Conservation (phyloP, 2,888 invertebrate genomes). For the Chorisops tibialis region DNA sequence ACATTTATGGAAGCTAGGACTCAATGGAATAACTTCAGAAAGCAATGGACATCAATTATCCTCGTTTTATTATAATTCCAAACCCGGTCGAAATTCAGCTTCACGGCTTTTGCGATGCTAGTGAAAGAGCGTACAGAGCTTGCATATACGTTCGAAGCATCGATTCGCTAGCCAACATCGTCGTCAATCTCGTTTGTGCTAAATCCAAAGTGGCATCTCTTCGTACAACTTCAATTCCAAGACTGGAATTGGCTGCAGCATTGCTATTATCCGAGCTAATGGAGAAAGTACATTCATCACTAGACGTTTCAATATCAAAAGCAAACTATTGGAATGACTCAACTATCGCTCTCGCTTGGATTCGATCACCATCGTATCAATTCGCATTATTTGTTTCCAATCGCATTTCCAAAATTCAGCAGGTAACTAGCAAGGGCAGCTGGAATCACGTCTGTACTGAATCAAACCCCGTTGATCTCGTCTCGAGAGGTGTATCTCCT, state of each 20-base stretch:
- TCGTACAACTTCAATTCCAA: background rate
- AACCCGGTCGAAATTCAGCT: too few species aligned
- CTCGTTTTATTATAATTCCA: too few species aligned
- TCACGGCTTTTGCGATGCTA: too few species aligned
- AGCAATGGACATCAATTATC: too few species aligned
- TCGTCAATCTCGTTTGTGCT: background rate
- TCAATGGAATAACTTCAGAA: too few species aligned
- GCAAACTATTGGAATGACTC: constrained; percentile 18
- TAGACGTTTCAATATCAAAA: background rate
- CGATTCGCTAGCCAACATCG: too few species aligned
- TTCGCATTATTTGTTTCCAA: constrained; percentile 27
- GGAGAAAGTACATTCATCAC: background rate
- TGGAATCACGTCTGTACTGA: constrained; percentile 32
- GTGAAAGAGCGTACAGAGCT: constrained; percentile 17
- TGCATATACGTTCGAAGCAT: constrained; percentile 11
- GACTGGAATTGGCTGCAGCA: constrained; percentile 24
- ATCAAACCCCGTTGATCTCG: constrained; percentile 35
- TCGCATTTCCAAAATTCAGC: constrained; percentile 31
- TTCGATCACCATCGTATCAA: background rate
- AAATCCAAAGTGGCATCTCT: constrained; percentile 18
- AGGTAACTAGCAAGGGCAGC: background rate
- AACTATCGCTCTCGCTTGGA: constrained; percentile 17
- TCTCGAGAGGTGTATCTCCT: constrained; percentile 28
- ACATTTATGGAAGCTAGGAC: too few species aligned
- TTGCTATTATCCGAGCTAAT: constrained; percentile 13